Percentiles rank a stretch among this genome's conserved stretches.
Conservation (phyloP, 1,140 invertebrate genomes). For the Sarcophaga peregrina region DNA sequence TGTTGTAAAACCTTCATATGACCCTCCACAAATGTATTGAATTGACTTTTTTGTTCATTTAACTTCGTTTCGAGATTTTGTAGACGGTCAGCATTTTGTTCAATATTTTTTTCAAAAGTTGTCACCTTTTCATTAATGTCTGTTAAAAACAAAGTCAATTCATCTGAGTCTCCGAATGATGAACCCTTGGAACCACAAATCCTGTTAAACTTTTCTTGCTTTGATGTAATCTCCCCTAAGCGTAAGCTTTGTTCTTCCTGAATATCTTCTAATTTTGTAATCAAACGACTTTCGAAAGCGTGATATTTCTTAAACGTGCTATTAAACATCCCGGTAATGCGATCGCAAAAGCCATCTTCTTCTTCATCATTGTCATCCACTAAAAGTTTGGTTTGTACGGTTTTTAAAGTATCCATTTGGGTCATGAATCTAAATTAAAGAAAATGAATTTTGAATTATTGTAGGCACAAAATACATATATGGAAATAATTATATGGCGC, state of each 20-base stretch:
- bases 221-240: background rate
- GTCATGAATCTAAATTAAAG: background rate
- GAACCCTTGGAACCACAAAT: background rate
- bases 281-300: background rate
- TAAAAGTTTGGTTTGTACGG: background rate
- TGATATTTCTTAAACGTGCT: background rate
- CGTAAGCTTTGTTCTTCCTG: background rate
- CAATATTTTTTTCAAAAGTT: background rate
- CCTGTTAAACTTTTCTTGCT: background rate
- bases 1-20: slow-evolving; percentile 1
- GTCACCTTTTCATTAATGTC: background rate
- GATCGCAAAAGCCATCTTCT: background rate
- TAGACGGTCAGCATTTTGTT: background rate
- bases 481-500: no score
- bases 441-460: no score
- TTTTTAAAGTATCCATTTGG: background rate
- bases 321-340: background rate
- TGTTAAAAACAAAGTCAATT: background rate
- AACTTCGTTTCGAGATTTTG: background rate
- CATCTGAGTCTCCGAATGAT: no score
- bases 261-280: background rate
- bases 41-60: background rate
- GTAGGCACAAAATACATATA: no score
- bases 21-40: background rate
- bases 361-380: background rate